Percentiles rank a stretch among this genome's conserved stretches.
Conservation (phyloP, 2,888 invertebrate species). For the Drosophila niveifrons region DNA sequence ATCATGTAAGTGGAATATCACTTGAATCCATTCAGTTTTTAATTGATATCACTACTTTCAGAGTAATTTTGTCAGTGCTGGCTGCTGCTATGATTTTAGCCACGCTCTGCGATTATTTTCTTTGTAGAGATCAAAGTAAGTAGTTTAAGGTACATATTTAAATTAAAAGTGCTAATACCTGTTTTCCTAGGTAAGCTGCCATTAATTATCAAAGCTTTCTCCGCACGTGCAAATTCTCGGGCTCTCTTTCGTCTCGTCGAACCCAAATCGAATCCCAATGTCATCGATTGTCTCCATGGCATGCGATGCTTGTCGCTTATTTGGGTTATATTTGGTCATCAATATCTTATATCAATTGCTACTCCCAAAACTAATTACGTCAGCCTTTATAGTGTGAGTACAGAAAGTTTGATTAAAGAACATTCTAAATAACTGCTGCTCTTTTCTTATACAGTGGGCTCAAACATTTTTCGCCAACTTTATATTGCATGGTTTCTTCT, state of each 20-base stretch:
- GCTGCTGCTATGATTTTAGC: conserved; percentile 29
- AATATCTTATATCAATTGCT: background rate
- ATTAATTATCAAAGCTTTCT: conserved; percentile 59
- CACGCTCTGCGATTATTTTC: conserved; percentile 58
- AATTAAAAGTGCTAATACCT: conserved; percentile 32
- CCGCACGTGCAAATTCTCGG: conserved; percentile 62
- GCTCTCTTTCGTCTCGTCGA: conserved; percentile 54
- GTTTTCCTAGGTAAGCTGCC: conserved; percentile 30
- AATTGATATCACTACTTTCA: background rate
- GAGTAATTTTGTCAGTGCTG: conserved; percentile 36
- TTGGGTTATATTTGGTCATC: conserved; percentile 82
- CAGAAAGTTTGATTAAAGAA: too few species aligned
- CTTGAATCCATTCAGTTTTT: background rate
- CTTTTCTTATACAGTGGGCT: conserved; percentile 66
- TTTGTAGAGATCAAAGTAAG: conserved; percentile 41
- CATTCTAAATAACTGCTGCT: too few species aligned
- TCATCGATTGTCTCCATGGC: conserved; percentile 83
- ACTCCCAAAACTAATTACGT: conserved; percentile 64
- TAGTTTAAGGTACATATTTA: conserved; percentile 4
- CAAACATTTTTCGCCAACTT: conserved; percentile 66
- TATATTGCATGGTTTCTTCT: conserved; percentile 84
- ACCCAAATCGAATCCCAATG: conserved; percentile 36
- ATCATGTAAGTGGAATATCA: conserved; percentile 60
- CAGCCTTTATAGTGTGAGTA: conserved; percentile 36
- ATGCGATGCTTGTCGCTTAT: conserved; percentile 84